phyloP scores from a whole-genome alignment of 2,113 vertebrate genomes.

The Engraulis encrasicolus region DNA sequence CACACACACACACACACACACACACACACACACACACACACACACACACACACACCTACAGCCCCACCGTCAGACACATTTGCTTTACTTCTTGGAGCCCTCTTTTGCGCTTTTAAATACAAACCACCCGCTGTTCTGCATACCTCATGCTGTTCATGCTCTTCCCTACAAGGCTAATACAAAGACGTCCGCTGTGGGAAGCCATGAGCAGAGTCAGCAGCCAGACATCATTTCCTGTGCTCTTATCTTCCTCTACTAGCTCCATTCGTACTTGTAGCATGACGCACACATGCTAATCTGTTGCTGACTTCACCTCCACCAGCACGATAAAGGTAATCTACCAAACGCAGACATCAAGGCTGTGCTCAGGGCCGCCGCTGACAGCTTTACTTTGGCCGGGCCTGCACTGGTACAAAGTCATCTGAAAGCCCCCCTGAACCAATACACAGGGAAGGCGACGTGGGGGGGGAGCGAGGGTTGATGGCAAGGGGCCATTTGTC shows the following conservation, averaged over 20 bases:
- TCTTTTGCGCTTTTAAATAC: neutral
- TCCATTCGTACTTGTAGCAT: neutral
- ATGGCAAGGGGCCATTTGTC: too few species aligned
- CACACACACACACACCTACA: neutral
- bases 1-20: neutral
- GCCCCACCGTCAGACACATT: neutral
- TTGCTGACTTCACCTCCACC: too few species aligned
- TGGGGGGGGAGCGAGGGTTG: too few species aligned
- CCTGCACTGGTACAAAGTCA: too few species aligned
- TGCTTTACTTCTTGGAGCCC: neutral
- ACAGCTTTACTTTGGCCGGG: too few species aligned
- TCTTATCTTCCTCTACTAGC: neutral
- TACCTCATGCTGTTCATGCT: neutral
- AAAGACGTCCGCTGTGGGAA: neutral
- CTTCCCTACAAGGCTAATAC: neutral
- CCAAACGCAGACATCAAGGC: too few species aligned
- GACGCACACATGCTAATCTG: too few species aligned
- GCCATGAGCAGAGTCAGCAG: neutral
- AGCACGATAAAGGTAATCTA: too few species aligned
- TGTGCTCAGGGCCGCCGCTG: too few species aligned
- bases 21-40: neutral
- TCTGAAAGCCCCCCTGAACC: too few species aligned
- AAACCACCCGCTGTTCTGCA: neutral
- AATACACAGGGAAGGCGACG: too few species aligned
- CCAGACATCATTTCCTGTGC: neutral